Conservation (phyloP, 2,888 invertebrate species). For the Andrena camellia region DNA sequence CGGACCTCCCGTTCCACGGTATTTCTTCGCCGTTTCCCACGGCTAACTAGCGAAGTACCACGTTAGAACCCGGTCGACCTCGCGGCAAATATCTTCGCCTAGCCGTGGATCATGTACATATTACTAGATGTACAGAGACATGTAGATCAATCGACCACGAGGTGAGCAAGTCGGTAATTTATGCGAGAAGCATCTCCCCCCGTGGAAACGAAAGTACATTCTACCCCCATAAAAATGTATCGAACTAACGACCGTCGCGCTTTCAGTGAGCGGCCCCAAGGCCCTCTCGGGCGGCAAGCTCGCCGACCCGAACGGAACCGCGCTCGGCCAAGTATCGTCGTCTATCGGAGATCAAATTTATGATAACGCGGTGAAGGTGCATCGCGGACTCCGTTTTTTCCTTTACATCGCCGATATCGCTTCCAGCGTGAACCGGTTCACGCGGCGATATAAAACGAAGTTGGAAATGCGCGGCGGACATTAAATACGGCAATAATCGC, state of each 20-base stretch:
- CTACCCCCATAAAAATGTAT: neutral
- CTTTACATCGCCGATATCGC: slow-evolving; percentile 7
- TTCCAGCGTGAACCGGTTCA: slow-evolving; percentile 21
- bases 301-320: neutral
- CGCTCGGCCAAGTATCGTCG: neutral
- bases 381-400: neutral
- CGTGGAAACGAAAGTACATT: slow-evolving; percentile 9
- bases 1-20: too few relatives aligned
- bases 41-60: too few relatives aligned
- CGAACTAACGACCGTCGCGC: neutral
- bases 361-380: slow-evolving; percentile 10
- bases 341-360: slow-evolving; percentile 28
- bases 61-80: neutral
- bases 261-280: neutral
- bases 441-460: slow-evolving; percentile 21
- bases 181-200: neutral
- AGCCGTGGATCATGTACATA: neutral
- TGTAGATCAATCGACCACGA: slow-evolving; percentile 1
- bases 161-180: slow-evolving; percentile 7
- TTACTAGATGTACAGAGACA: neutral
- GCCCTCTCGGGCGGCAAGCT: neutral
- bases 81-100: neutral
- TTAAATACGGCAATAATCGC: too few relatives aligned
- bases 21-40: too few relatives aligned
- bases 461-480: neutral